A percentile compares a stretch with the other conserved stretches of the same genome.
phyloP scores from a whole-genome alignment of 2,113 vertebrate species.

The Mystacornis crossleyi region DNA sequence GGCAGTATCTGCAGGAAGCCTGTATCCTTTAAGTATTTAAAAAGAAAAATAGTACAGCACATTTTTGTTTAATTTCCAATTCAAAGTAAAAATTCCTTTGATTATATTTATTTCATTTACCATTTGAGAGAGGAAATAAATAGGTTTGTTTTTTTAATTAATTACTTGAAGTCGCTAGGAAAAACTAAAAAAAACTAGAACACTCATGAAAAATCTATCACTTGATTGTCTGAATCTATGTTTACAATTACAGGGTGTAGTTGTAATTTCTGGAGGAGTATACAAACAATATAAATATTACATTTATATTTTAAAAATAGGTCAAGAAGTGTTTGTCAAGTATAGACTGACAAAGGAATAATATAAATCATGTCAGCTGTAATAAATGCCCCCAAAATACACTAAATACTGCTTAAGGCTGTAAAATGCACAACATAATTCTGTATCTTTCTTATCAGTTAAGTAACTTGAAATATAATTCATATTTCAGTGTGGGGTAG shows the following conservation, averaged over 20 bases:
- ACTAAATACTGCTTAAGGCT: not conserved
- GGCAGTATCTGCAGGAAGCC: not conserved
- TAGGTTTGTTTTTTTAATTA: not conserved
- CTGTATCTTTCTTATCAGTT: not conserved
- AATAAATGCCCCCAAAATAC: not conserved
- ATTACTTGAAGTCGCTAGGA: not conserved
- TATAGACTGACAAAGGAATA: not conserved
- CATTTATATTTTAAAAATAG: not conserved
- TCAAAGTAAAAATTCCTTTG: not conserved
- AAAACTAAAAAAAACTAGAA: not conserved
- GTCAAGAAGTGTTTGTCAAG: not conserved
- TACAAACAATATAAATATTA: not conserved
- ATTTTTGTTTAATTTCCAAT: not conserved
- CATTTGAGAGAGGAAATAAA: not conserved
- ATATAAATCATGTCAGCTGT: not conserved
- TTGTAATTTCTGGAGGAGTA: not conserved
- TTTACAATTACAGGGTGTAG: not conserved
- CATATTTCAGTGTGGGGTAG: not conserved
- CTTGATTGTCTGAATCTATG: not conserved
- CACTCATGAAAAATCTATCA: not conserved
- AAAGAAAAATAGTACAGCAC: not conserved
- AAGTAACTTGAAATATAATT: not conserved
- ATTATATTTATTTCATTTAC: not conserved
- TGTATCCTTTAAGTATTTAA: not conserved
- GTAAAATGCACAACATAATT: not conserved